phyloP scores from a whole-genome alignment of 1,140 invertebrate genomes.

The Ridgeia piscesae region DNA sequence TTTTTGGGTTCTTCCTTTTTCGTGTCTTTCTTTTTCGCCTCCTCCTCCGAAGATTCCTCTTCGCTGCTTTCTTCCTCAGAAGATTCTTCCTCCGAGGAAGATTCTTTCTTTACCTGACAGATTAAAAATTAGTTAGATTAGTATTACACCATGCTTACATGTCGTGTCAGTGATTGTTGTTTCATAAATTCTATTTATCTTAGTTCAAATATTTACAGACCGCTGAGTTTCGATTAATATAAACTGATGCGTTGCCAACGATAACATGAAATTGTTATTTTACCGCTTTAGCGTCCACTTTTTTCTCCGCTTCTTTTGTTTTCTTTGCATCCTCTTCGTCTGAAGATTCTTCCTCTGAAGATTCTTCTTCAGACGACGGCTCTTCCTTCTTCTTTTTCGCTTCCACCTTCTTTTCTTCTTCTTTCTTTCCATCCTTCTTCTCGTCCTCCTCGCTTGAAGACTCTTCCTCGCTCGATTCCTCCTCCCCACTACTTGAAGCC shows the following conservation, averaged over 20 bases:
- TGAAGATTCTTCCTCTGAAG: constrained; percentile 12
- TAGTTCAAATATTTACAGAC: background rate
- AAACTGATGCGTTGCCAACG: background rate
- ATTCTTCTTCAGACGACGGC: background rate
- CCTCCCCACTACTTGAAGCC: background rate
- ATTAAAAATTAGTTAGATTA: background rate
- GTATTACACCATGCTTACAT: too few species aligned
- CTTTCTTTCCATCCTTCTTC: constrained; percentile 3
- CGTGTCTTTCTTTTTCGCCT: background rate
- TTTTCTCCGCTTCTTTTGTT: background rate
- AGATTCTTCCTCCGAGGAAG: background rate
- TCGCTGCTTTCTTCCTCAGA: background rate
- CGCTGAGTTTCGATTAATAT: background rate
- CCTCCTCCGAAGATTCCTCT: background rate
- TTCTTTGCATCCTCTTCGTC: constrained; percentile 12
- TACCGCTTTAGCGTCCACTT: background rate
- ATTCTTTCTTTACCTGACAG: background rate
- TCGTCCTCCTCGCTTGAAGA: constrained; percentile 11
- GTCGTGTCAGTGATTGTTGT: too few species aligned
- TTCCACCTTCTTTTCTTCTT: constrained; percentile 16
- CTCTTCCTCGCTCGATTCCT: constrained; percentile 14
- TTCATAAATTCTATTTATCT: background rate
- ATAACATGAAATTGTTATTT: background rate
- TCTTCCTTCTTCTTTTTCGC: background rate
- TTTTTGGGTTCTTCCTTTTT: background rate